Conservation (phyloP, 2,797 vertebrate species). For the Chanos chanos region DNA sequence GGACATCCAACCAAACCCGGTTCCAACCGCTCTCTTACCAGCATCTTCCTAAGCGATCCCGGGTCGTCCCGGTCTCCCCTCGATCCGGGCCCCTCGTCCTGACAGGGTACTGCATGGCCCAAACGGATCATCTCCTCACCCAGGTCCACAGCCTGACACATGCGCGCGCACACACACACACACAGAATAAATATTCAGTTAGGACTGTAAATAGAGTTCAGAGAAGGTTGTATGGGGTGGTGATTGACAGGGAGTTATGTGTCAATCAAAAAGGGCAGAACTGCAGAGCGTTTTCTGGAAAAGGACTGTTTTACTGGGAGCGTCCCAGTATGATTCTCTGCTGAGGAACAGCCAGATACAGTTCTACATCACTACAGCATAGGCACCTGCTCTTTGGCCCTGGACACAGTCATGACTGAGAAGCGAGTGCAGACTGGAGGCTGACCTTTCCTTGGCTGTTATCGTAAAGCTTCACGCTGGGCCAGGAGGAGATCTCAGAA, state of each 20-base stretch:
- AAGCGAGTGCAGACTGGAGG: neutral
- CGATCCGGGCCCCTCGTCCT: slow-evolving; percentile 51
- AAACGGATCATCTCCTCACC: slow-evolving; percentile 77
- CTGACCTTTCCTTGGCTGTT: slow-evolving; percentile 65
- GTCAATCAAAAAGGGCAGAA: neutral
- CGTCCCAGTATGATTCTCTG: too few species aligned
- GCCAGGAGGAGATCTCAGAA: slow-evolving; percentile 73
- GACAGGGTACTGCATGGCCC: slow-evolving; percentile 69
- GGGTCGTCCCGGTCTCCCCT: slow-evolving; percentile 46
- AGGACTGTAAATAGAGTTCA: too few species aligned
- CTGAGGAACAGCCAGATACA: too few species aligned
- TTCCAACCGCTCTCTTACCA: slow-evolving; percentile 59
- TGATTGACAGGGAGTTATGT: too few species aligned
- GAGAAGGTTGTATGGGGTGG: too few species aligned
- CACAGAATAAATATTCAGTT: too few species aligned
- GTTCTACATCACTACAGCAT: too few species aligned
- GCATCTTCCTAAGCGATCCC: slow-evolving; percentile 61
- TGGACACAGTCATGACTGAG: too few species aligned
- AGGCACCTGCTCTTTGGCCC: too few species aligned
- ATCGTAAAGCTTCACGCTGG: slow-evolving; percentile 75
- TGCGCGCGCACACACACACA: neutral
- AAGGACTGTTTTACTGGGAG: too few species aligned
- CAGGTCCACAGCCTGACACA: slow-evolving; percentile 76
- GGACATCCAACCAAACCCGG: neutral
- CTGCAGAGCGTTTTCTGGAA: neutral